Evolutionary conservation across 2,888 invertebrate genomes (phyloP), one percentile per base, ranked within the genome.

Genomic region (Lycaena phlaeas): DNA sequence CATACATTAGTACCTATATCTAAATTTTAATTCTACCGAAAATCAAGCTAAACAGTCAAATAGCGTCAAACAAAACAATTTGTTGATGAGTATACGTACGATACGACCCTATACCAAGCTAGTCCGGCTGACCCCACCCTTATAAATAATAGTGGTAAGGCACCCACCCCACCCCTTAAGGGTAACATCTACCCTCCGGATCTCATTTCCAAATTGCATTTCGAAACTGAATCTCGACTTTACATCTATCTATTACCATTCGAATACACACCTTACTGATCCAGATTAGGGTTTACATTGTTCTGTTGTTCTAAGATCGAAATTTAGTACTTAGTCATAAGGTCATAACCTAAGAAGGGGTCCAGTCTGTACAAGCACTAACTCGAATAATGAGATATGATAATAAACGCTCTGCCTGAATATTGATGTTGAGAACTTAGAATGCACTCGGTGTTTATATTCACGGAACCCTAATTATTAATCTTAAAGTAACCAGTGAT

Each of bases 381-480:
- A 84, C 82, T 84, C 70, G 79, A 76, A 84, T 84, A 84, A 84
- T 84, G 84, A 84, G 82, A 84, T 84, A 84, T 82, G 84, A 82
- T 84, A 84, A 84, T 82, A 84, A 82, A 82, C 72, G 81, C 71
- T 71, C 64, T 67, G 63, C 64, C 72, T 72, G 82, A 84, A 84
- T 82, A 84, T 84, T 84, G 82, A 84, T 82, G 81, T 65, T 64
- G 67, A 62, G 71, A 57, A 82, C 77, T 79, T 78, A 69, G 68
- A 71, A 73, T 79, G 79, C 77, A 77, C 67, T 76, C 61, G 61
- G 60, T 22, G 22, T 22, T 22, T 22, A 22, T 70, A 69, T 73
- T 74, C 70, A 75, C 64, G 61, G 64, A 55, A 54, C 53, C 43
- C 48, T 54, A 46, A 53, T 57, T 51, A 58, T 53, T 49, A 53